Evolutionary conservation across 2,797 vertebrate genomes (phyloP), one percentile per base, ranked within the genome.

Genomic region (Anguilla pacifica): DNA sequence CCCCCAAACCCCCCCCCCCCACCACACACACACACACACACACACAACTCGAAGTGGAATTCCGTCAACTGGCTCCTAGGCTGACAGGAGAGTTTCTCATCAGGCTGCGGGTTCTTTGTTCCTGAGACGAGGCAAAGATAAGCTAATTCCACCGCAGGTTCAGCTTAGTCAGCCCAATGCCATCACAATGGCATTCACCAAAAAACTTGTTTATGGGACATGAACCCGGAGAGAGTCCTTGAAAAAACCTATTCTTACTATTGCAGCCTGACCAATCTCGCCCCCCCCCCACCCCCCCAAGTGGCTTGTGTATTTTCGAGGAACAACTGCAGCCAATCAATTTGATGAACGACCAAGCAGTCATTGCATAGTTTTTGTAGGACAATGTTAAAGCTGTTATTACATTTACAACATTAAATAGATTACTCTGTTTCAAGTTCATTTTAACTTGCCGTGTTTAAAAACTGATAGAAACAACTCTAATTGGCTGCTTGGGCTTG

Each of bases 1-100:
- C 95, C 96, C 91, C 39, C 95, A 1, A 10, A 93, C 92, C 94
- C 93, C 95, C 93, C 91, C 89, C 89, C 94, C 89, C 93, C 87
- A 94, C 89, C 39, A 39, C 31, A 95, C 2, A 15, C 94, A 92
- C 94, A 93, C 95, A 94, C 91, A 89, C 89, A 94, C 89, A 93
- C 87, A 67, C 25, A 61, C 61, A 89, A 77, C 59, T 9, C 3
- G 2, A 25, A 83, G n/a, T 55, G 25, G 46, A 79, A 43, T 57
- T 72, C 35, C 6, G 9, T 46, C 35, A 15, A 39, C 70, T 88
- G 19, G 35, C 53, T 25, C 72, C 46, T 5, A 22, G 51, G 25
- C 49, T 1, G 22, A 25, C 59, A n/a, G 3, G 15, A 25, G 11
- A n/a, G 22, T 67, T 11, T n/a, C 28, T 64, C 57, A 82, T 67